A percentile compares a stretch with the other conserved stretches of the same genome.
These are phyloP conservation scores for Mus spicilegus DNA, from an alignment of 2,113 vertebrate genomes.

Conservation along the genomic window DNA sequence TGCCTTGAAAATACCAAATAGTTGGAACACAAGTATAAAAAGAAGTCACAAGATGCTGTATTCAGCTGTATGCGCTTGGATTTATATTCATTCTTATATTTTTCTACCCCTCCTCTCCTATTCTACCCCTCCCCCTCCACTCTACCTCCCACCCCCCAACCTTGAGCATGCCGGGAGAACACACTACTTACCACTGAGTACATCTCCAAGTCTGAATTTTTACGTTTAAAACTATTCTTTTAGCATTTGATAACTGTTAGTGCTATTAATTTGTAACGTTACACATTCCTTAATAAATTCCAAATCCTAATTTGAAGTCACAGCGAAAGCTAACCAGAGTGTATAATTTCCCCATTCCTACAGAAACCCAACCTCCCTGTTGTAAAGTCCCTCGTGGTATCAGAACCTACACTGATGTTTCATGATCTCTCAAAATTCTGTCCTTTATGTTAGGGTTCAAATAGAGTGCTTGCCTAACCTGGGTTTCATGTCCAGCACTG, in stretches of 20 bases:
- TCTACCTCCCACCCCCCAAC: neutral
- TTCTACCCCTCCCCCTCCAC: neutral
- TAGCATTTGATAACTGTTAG: neutral
- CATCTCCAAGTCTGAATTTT: neutral
- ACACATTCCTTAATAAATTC: neutral
- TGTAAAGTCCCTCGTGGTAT: neutral
- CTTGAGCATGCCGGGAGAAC: neutral
- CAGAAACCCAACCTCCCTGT: neutral
- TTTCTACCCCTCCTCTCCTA: neutral
- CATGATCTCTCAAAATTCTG: neutral
- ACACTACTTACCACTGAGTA: neutral
- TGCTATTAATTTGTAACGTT: neutral
- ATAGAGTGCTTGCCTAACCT: neutral
- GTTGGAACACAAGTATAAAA: neutral
- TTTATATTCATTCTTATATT: neutral
- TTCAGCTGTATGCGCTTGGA: neutral
- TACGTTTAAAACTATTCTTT: conserved; percentile 31
- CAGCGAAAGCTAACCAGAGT: neutral
- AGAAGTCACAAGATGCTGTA: neutral
- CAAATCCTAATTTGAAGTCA: neutral
- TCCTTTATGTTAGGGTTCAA: neutral
- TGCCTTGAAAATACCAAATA: conserved; percentile 7
- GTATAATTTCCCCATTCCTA: neutral
- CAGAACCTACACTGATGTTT: neutral
- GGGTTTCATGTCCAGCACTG: neutral